Percentiles rank a stretch among this genome's conserved stretches.
phyloP scores from a whole-genome alignment of 2,888 invertebrate genomes.

The Melieria crassipennis region DNA sequence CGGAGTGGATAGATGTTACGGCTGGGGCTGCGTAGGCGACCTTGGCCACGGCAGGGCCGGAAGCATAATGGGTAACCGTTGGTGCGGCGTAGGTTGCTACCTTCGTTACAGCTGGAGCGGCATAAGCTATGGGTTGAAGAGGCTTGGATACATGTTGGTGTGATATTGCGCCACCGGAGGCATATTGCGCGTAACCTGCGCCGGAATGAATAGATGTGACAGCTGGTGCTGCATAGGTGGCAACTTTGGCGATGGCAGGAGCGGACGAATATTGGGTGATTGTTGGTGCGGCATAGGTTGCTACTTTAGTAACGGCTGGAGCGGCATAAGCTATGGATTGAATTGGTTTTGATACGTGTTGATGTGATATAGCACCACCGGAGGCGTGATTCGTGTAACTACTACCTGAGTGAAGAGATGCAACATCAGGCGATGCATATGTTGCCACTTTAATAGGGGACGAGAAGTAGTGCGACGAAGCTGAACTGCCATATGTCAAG shows the following conservation, averaged over 20 bases:
- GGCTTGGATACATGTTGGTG: slow-evolving; percentile 39
- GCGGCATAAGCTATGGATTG: slow-evolving; percentile 41
- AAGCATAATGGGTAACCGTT: slow-evolving; percentile 19
- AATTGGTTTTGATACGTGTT: slow-evolving; percentile 49
- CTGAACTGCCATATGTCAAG: slow-evolving; percentile 45
- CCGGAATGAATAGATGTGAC: neutral
- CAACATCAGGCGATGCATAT: slow-evolving; percentile 23
- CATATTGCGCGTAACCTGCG: slow-evolving; percentile 1
- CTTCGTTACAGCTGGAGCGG: slow-evolving; percentile 26
- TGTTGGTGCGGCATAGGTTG: slow-evolving; percentile 37
- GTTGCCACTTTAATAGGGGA: slow-evolving; percentile 1
- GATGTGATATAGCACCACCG: slow-evolving; percentile 27
- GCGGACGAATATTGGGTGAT: slow-evolving; percentile 31
- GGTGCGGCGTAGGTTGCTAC: slow-evolving; percentile 44
- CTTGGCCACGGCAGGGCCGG: slow-evolving; percentile 38
- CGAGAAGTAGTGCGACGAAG: slow-evolving; percentile 43
- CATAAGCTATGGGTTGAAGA: slow-evolving; percentile 28
- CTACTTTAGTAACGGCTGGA: slow-evolving; percentile 33
- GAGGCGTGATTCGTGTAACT: slow-evolving; percentile 28
- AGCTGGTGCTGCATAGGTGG: slow-evolving; percentile 35
- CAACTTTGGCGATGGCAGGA: slow-evolving; percentile 19
- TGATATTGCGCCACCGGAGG: slow-evolving; percentile 25
- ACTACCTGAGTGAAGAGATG: slow-evolving; percentile 7
- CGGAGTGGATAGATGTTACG: slow-evolving; percentile 31
- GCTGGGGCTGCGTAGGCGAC: slow-evolving; percentile 46